Conservation (phyloP, 2,888 invertebrate species). For the Xestia c-nigrum region DNA sequence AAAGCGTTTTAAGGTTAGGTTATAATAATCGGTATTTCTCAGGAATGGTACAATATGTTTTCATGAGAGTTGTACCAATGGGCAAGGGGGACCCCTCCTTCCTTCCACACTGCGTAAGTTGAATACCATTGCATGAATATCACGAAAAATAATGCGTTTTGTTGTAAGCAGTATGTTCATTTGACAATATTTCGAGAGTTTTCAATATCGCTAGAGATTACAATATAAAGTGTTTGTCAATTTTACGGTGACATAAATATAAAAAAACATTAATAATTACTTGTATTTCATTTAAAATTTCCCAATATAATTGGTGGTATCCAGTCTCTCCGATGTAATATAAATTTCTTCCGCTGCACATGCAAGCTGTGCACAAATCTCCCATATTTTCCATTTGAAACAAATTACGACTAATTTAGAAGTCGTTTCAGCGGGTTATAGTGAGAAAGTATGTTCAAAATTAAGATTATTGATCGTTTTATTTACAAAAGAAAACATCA, state of each 20-base stretch:
- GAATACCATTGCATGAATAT: no score
- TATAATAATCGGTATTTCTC: no score
- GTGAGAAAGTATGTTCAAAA: slow-evolving; percentile 2
- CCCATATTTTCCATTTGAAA: slow-evolving; percentile 76
- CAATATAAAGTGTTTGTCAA: no score
- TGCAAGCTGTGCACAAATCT: slow-evolving; percentile 80
- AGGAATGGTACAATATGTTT: no score
- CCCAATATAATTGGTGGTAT: slow-evolving; percentile 75
- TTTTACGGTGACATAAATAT: background rate
- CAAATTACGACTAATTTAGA: background rate
- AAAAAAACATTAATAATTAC: slow-evolving; percentile 68
- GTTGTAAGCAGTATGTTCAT: no score
- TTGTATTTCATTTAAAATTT: slow-evolving; percentile 84
- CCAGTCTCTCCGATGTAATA: slow-evolving; percentile 77
- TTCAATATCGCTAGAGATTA: no score
- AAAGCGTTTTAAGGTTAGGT: no score
- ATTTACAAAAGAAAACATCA: slow-evolving; percentile 40
- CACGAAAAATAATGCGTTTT: no score
- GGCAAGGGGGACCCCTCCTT: no score
- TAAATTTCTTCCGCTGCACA: slow-evolving; percentile 79
- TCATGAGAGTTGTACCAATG: no score
- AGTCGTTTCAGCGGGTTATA: background rate
- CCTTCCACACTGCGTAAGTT: no score
- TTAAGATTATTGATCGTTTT: slow-evolving; percentile 42
- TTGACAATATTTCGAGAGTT: no score